Conservation (phyloP, 2,797 vertebrate genomes). For the Dendrocincla fuliginosa region DNA sequence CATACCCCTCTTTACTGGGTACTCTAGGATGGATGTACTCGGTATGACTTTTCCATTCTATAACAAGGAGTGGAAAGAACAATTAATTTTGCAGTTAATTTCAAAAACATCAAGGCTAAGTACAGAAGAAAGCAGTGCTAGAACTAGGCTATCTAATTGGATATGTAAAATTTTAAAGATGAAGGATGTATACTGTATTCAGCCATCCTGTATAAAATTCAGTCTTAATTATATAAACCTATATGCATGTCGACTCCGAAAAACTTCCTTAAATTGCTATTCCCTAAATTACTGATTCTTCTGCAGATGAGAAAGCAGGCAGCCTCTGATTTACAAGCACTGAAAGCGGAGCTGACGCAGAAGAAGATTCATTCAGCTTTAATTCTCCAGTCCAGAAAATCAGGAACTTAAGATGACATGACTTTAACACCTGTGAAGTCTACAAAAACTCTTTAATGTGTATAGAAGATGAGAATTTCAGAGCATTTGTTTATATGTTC, state of each 20-base stretch:
- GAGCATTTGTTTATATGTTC: not conserved
- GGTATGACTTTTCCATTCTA: not conserved
- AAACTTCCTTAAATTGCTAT: not conserved
- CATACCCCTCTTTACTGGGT: not conserved
- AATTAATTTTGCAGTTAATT: not conserved
- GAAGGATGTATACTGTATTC: not conserved
- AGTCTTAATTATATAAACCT: not conserved
- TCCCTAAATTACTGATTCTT: slow-evolving; percentile 29
- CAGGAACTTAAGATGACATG: not conserved
- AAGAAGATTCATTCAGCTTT: slow-evolving; percentile 84
- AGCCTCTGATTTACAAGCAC: slow-evolving; percentile 79
- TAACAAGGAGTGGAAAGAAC: not conserved
- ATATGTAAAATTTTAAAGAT: not conserved
- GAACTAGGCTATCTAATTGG: not conserved
- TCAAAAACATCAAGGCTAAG: not conserved
- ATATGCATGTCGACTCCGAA: not conserved
- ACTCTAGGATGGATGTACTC: not conserved
- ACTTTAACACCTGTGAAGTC: not conserved
- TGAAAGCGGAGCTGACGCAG: slow-evolving; percentile 87
- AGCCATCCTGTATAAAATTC: not conserved
- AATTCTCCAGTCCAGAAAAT: slow-evolving; percentile 30
- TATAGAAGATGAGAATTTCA: not conserved
- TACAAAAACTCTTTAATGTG: not conserved
- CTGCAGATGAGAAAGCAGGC: slow-evolving; percentile 89
- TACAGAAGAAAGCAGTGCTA: not conserved